Conservation (phyloP, 1,140 invertebrate species). For the Ruditapes philippinarum region DNA sequence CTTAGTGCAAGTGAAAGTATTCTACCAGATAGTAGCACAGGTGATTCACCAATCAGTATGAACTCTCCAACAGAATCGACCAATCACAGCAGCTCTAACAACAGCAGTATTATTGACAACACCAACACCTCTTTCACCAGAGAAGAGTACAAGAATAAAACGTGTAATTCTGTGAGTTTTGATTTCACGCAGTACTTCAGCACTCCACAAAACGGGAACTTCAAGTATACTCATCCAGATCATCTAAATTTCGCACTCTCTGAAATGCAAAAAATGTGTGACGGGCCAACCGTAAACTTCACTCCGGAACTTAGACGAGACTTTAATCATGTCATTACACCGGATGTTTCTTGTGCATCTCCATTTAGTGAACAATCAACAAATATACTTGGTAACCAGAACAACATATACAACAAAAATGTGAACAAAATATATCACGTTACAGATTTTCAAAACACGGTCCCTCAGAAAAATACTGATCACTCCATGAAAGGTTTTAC, state of each 20-base stretch:
- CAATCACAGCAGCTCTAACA: slow-evolving; percentile 32
- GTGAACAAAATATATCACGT: background rate
- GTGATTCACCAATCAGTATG: slow-evolving; percentile 47
- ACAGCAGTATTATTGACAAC: background rate
- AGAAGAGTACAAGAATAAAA: background rate
- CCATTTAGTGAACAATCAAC: slow-evolving; percentile 8
- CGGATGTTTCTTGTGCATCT: background rate
- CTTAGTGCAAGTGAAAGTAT: background rate
- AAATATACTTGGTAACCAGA: background rate
- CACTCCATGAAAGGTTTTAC: background rate
- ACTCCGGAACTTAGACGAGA: slow-evolving; percentile 52
- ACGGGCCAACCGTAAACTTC: slow-evolving; percentile 42
- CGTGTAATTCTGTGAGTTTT: background rate
- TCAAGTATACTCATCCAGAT: slow-evolving; percentile 5
- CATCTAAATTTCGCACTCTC: slow-evolving; percentile 33
- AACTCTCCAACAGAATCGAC: slow-evolving; percentile 33
- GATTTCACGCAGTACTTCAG: slow-evolving; percentile 36
- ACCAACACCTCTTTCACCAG: slow-evolving; percentile 20
- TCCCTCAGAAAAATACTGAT: too few species aligned
- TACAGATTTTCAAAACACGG: background rate
- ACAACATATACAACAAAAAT: background rate
- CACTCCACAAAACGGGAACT: slow-evolving; percentile 3
- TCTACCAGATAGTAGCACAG: slow-evolving; percentile 12
- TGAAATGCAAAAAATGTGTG: slow-evolving; percentile 55
- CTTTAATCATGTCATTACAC: background rate